Evolutionary conservation across 2,797 vertebrate genomes (phyloP).

Genomic region (Lutjanus argentimaculatus): DNA sequence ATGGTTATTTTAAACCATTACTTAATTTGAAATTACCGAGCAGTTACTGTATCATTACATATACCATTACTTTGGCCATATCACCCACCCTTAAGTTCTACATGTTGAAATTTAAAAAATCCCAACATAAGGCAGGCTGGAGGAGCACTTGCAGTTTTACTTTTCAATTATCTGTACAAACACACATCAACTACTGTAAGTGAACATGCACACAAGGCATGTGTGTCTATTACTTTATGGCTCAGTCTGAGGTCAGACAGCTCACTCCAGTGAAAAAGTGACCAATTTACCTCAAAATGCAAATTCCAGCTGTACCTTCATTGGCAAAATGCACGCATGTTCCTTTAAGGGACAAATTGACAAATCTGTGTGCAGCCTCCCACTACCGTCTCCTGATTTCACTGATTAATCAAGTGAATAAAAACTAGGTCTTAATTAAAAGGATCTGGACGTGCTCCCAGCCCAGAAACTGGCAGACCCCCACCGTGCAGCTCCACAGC

Average conservation of each 20-base stretch:
- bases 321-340: conserved; percentile 78
- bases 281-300: conserved; percentile 86
- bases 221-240: conserved; percentile 67
- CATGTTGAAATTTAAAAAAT: background rate
- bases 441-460: conserved; percentile 82
- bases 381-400: conserved; percentile 82
- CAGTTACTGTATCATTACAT: too few species aligned
- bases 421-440: conserved; percentile 88
- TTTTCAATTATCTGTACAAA: conserved; percentile 34
- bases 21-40: too few species aligned
- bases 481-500: conserved; percentile 69
- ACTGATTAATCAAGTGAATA: conserved; percentile 87
- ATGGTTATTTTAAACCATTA: too few species aligned
- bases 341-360: conserved; percentile 85
- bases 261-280: conserved; percentile 84
- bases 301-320: conserved; percentile 77
- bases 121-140: background rate
- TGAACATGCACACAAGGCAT: conserved; percentile 38
- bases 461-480: conserved; percentile 80
- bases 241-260: conserved; percentile 81
- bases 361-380: conserved; percentile 85
- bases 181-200: conserved; percentile 33
- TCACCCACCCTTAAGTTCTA: too few species aligned
- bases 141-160: background rate
- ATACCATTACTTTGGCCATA: too few species aligned